These are phyloP conservation scores for Caenorhabditis sp. DNA, from an alignment of 2,888 invertebrate species.

Conservation along the genomic window DNA sequence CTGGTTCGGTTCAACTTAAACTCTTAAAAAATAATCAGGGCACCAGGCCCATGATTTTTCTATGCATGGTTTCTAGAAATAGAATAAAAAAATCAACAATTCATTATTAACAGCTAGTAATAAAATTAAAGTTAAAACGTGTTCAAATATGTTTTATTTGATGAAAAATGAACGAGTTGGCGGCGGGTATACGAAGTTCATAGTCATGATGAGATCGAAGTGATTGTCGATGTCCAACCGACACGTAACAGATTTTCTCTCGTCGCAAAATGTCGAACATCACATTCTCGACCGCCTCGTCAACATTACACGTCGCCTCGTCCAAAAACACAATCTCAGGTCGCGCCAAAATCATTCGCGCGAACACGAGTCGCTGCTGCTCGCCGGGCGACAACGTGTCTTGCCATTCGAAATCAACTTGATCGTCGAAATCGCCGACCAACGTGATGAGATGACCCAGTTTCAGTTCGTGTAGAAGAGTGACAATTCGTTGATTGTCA, in stretches of 20 bases:
- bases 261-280: slow-evolving; percentile 50
- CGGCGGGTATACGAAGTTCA: slow-evolving; percentile 67
- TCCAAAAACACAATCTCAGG: slow-evolving; percentile 80
- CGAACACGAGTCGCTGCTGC: slow-evolving; percentile 93
- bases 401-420: slow-evolving; percentile 73
- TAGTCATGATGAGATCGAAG: slow-evolving; percentile 73
- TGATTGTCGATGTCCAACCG: slow-evolving; percentile 75
- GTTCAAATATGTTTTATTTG: slow-evolving; percentile 13
- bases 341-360: slow-evolving; percentile 87
- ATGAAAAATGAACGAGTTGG: slow-evolving; percentile 27
- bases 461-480: slow-evolving; percentile 70
- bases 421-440: slow-evolving; percentile 71
- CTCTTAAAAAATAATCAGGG: too few species aligned
- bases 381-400: slow-evolving; percentile 95
- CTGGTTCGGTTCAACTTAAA: too few species aligned
- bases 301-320: slow-evolving; percentile 88
- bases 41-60: too few species aligned
- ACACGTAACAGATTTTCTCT: slow-evolving; percentile 73
- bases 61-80: too few species aligned
- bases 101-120: too few species aligned
- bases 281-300: slow-evolving; percentile 36
- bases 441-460: slow-evolving; percentile 64
- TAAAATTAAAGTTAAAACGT: too few species aligned
- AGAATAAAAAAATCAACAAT: too few species aligned
- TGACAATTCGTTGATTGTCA: slow-evolving; percentile 59